Evolutionary conservation across 2,797 vertebrate species (phyloP).

Genomic region (Pseudochirops corinnae): DNA sequence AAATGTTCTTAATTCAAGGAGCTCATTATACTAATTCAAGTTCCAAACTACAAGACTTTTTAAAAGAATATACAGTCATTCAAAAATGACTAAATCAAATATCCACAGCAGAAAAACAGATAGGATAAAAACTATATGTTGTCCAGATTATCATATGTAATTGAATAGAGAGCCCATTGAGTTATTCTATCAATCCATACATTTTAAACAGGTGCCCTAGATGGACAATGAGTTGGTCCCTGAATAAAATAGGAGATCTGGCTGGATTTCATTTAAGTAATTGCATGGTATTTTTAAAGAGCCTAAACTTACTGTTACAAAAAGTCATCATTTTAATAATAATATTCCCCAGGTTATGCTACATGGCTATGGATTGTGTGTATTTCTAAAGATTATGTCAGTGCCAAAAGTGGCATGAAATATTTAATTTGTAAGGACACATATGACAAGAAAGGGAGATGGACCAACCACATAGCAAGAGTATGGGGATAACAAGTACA

Average conservation of each 20-base stretch:
- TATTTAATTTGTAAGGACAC: neutral
- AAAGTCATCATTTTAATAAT: neutral
- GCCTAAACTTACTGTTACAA: neutral
- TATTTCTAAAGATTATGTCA: neutral
- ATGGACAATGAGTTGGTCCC: neutral
- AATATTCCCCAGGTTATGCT: neutral
- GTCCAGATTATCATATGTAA: neutral
- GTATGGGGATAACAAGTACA: neutral
- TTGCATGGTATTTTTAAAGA: neutral
- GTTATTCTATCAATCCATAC: neutral
- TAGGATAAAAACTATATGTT: neutral
- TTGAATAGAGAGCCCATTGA: neutral
- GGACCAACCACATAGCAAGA: neutral
- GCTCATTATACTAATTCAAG: neutral
- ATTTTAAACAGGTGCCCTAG: neutral
- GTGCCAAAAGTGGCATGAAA: neutral
- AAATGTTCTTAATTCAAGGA: neutral
- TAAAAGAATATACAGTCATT: neutral
- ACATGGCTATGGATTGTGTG: neutral
- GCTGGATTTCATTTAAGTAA: neutral
- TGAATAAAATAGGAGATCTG: neutral
- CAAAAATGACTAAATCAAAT: neutral
- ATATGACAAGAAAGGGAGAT: neutral
- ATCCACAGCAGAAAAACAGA: neutral
- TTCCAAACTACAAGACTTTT: neutral